Conservation (phyloP, 2,888 invertebrate genomes). For the Zaprionus bogoriensis region DNA sequence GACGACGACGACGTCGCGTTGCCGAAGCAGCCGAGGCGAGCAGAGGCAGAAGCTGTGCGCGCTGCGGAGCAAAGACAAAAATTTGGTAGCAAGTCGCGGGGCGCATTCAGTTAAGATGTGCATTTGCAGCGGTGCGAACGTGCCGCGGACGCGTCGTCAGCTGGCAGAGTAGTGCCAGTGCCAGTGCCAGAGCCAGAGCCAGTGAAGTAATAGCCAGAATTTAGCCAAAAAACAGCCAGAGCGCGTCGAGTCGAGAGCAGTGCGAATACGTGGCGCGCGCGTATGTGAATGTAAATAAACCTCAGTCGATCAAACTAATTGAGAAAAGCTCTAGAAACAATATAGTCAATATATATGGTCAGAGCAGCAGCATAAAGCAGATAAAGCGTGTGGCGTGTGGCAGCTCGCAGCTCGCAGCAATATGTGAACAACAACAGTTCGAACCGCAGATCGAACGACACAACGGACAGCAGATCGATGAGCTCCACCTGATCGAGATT, state of each 20-base stretch:
- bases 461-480: conserved; percentile 35
- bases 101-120: conserved; percentile 80
- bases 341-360: too few relatives aligned
- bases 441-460: neutral
- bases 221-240: conserved; percentile 6
- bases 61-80: conserved; percentile 39
- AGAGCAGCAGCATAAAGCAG: neutral
- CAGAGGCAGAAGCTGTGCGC: conserved; percentile 41
- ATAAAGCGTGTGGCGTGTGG: too few relatives aligned
- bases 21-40: conserved; percentile 5
- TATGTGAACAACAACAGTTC: conserved; percentile 16
- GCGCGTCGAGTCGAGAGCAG: conserved; percentile 1
- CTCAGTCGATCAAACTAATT: too few relatives aligned
- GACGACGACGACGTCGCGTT: conserved; percentile 16
- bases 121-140: conserved; percentile 81
- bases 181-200: conserved; percentile 29
- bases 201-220: conserved; percentile 15
- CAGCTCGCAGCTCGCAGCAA: conserved; percentile 6
- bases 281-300: too few relatives aligned
- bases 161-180: conserved; percentile 48
- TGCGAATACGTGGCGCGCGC: too few relatives aligned
- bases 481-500: conserved; percentile 38
- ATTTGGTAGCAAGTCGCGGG: conserved; percentile 66
- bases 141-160: conserved; percentile 77
- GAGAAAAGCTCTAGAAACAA: too few relatives aligned